A percentile compares a stretch with the other conserved stretches of the same genome.
Conservation (phyloP, 2,113 vertebrate genomes). For the Columba livia region DNA sequence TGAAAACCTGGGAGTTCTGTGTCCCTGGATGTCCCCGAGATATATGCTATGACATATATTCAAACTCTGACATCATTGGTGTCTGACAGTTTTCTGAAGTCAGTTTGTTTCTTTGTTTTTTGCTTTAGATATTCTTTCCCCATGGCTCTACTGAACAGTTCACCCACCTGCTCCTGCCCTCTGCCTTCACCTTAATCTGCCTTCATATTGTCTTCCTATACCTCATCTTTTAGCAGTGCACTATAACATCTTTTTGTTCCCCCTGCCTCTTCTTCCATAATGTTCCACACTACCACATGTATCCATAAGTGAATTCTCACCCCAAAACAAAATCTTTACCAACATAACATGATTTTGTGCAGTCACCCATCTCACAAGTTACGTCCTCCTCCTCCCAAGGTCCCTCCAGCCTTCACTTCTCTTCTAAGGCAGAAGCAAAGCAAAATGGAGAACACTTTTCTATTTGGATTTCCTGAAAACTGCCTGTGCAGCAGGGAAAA, state of each 20-base stretch:
- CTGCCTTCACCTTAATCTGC: not conserved
- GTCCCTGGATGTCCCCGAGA: not conserved
- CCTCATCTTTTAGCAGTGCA: not conserved
- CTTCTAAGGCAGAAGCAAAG: conserved; percentile 1
- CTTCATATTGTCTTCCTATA: not conserved
- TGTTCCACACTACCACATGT: not conserved
- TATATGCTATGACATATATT: not conserved
- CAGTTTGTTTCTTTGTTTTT: not conserved
- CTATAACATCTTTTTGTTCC: not conserved
- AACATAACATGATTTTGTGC: not conserved
- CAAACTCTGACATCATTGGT: not conserved
- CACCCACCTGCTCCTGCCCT: not conserved
- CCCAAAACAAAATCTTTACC: not conserved
- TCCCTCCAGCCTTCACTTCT: not conserved
- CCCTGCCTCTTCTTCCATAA: not conserved
- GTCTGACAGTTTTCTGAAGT: not conserved
- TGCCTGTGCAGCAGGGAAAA: not conserved
- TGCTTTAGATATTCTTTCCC: not conserved
- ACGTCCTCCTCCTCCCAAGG: not conserved
- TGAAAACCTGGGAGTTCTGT: not conserved
- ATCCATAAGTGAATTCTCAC: not conserved
- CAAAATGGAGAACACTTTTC: not conserved
- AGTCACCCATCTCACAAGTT: not conserved
- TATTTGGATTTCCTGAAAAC: not conserved
- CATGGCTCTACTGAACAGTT: not conserved